Evolutionary conservation across 2,888 invertebrate species (phyloP), one percentile per base, ranked within the genome.

Genomic region (Glyphotaelius pellucidus): DNA sequence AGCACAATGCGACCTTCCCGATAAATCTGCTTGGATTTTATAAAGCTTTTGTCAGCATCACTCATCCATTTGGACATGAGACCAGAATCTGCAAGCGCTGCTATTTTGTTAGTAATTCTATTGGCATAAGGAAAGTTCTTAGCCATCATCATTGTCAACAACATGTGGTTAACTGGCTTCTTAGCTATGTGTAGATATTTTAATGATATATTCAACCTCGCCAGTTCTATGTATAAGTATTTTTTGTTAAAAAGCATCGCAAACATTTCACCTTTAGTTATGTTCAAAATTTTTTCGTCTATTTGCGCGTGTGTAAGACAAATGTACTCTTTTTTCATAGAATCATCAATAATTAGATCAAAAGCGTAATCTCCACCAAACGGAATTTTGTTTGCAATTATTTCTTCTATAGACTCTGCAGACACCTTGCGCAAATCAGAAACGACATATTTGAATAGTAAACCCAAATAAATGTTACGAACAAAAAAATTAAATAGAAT

Each of bases 121-220:
- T 86, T 80, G 32, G 42, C 15, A 31, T 32, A 90, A 31, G 84
- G 90, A 85, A 85, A 90, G 35, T 90, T 90, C n/a, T 85, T 90
- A 11, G 38, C 52, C n/a, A 84, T 81, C 35, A 14, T 15, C 14
- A 84, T 3, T 25, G 9, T 83, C 35, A 32, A n/a, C 32, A 83
- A 83, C 7, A 1, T 2, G 1, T 25, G 7, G 14, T 3, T 2
- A n/a, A 52, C 47, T 12, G 86, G 52, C 12, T 12, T 31, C 15
- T 52, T 87, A 14, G 52, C 19, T 5, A 90, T 11, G 19, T 90
- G 79, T 1, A 90, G 30, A 35, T 79, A 11, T 15, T 30, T 14
- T 12, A 42, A 25, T 19, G 90, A 30, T 84, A 47, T 85, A 42
- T 90, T 90, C 14, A 52, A 25, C 4, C 32, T 52, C 15, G 86